Conservation (phyloP, 1,140 invertebrate species). For the Anadara kagoshimensis region DNA sequence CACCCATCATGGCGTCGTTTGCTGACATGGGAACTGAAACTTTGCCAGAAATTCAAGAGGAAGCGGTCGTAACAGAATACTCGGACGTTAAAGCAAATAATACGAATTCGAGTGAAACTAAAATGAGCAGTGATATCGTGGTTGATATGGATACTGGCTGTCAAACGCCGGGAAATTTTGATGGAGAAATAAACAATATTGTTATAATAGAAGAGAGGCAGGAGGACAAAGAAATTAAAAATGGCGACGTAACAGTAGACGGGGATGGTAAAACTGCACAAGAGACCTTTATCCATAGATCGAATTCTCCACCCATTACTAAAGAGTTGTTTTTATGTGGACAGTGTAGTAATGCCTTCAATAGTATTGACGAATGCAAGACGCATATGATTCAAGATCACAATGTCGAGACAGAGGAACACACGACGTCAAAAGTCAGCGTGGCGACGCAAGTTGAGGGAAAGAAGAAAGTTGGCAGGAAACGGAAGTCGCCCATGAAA, state of each 20-base stretch:
- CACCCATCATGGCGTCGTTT: conserved; percentile 1
- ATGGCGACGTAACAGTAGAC: conserved; percentile 1
- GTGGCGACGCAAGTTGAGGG: conserved; percentile 56
- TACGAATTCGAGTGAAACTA: conserved; percentile 7
- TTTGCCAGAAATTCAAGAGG: background rate
- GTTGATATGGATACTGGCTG: background rate
- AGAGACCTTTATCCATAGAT: background rate
- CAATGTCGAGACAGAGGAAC: conserved; percentile 31
- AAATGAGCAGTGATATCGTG: background rate
- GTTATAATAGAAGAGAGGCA: background rate
- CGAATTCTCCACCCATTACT: conserved; percentile 29
- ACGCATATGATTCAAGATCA: conserved; percentile 68
- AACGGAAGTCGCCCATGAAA: conserved; percentile 45
- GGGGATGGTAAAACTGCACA: conserved; percentile 21
- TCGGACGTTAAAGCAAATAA: background rate
- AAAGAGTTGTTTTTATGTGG: conserved; percentile 70
- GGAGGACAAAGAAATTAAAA: background rate
- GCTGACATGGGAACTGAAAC: conserved; percentile 8
- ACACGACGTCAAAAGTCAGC: conserved; percentile 41
- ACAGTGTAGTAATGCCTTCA: conserved; percentile 68
- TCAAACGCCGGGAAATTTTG: background rate
- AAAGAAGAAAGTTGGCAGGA: conserved; percentile 54
- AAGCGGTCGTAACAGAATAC: too few relatives aligned
- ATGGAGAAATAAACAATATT: background rate
- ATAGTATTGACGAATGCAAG: conserved; percentile 68